Evolutionary conservation across 1,140 invertebrate species (phyloP).

Genomic region (Atta colombica): DNA sequence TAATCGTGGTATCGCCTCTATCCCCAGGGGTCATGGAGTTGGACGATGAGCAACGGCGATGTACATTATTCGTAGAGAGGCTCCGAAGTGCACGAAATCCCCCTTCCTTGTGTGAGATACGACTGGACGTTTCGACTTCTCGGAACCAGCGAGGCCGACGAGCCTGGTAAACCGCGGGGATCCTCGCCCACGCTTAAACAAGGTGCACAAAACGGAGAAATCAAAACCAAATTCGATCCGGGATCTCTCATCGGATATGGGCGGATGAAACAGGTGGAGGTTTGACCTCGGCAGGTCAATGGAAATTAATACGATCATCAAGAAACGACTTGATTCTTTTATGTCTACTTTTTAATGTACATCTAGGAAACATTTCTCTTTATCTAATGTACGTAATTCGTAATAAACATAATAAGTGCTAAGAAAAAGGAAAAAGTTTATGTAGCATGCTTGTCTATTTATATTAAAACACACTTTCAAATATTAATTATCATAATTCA

Average conservation of each 20-base stretch:
- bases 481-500: not conserved
- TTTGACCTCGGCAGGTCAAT: conserved; percentile 44
- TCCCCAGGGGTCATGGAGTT: conserved; percentile 73
- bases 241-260: conserved; percentile 31
- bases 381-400: not conserved
- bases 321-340: conserved; percentile 25
- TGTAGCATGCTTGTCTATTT: not conserved
- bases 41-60: conserved; percentile 75
- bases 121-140: conserved; percentile 76
- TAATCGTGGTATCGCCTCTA: conserved; percentile 77
- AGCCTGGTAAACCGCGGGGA: conserved; percentile 73
- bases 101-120: conserved; percentile 72
- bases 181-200: conserved; percentile 72
- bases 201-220: conserved; percentile 64
- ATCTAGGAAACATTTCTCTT: not conserved
- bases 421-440: not conserved
- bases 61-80: conserved; percentile 75
- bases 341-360: not conserved
- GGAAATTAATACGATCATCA: conserved; percentile 64
- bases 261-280: conserved; percentile 67
- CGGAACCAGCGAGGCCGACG: conserved; percentile 73
- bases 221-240: conserved; percentile 73
- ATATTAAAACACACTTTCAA: not conserved
- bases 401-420: not conserved
- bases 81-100: conserved; percentile 70